Percentiles rank a stretch among this genome's conserved stretches.
Conservation (phyloP, 1,140 invertebrate species). For the Bombus pascuorum region DNA sequence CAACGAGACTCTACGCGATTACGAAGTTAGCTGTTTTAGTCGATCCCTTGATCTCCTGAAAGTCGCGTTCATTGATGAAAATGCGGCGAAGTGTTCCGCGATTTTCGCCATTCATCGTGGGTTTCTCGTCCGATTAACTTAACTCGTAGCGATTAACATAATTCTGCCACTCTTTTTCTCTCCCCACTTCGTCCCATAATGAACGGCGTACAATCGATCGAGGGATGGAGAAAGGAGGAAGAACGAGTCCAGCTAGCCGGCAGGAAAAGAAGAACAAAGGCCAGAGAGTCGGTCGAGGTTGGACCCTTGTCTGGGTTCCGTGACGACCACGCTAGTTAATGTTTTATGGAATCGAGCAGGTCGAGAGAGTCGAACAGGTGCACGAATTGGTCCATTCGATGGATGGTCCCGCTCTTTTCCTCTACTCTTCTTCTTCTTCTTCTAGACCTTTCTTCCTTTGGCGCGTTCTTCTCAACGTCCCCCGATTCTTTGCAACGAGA, state of each 20-base stretch:
- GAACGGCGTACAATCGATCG: conserved; percentile 25
- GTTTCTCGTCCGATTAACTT: background rate
- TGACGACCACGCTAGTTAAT: conserved; percentile 53
- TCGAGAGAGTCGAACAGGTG: conserved; percentile 61
- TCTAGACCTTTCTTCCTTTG: conserved; percentile 40
- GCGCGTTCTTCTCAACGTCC: conserved; percentile 22
- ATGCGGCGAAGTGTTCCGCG: background rate
- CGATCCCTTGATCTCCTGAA: too few species aligned
- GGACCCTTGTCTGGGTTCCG: conserved; percentile 46
- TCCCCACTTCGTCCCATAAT: background rate
- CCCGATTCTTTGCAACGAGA: conserved; percentile 28
- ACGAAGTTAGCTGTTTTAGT: background rate
- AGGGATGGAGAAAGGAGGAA: background rate
- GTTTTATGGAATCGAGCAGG: conserved; percentile 52
- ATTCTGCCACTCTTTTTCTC: background rate
- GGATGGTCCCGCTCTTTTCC: conserved; percentile 1
- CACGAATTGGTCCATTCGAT: conserved; percentile 57
- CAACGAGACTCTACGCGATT: too few species aligned
- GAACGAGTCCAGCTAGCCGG: background rate
- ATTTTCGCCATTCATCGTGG: background rate
- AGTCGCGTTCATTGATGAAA: background rate
- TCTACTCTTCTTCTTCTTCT: conserved; percentile 26
- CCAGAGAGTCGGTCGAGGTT: conserved; percentile 10
- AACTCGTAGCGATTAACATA: conserved; percentile 4
- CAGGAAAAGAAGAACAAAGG: conserved; percentile 56